Evolutionary conservation across 1,140 invertebrate species (phyloP).

Genomic region (Reticulitermes speratus): DNA sequence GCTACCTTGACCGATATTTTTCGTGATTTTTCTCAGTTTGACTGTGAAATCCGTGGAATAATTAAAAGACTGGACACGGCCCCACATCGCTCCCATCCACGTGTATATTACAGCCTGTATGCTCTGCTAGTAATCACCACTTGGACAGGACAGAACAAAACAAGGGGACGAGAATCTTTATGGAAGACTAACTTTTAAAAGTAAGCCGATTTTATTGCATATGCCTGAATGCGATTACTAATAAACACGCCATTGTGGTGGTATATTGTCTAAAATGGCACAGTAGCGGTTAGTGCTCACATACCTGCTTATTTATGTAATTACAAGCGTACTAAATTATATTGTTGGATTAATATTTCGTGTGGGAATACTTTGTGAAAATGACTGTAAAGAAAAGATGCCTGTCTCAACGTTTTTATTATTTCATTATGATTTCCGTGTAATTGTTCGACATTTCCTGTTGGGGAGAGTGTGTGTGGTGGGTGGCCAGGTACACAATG

Average conservation of each 20-base stretch:
- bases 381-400: background rate
- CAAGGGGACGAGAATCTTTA: too few relatives aligned
- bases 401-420: background rate
- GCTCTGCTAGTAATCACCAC: too few relatives aligned
- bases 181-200: too few relatives aligned
- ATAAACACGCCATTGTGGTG: background rate
- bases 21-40: too few relatives aligned
- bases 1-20: too few relatives aligned
- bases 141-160: too few relatives aligned
- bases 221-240: background rate
- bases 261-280: background rate
- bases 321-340: background rate
- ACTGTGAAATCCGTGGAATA: too few relatives aligned
- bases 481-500: background rate
- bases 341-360: background rate
- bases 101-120: too few relatives aligned
- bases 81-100: too few relatives aligned
- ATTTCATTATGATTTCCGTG: background rate
- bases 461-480: background rate
- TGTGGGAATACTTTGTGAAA: background rate
- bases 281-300: background rate
- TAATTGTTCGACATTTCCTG: background rate
- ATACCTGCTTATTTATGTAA: background rate
- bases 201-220: too few relatives aligned
- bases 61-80: too few relatives aligned